Conservation (phyloP, 2,113 vertebrate genomes). For the Potamarius usumacintae region DNA sequence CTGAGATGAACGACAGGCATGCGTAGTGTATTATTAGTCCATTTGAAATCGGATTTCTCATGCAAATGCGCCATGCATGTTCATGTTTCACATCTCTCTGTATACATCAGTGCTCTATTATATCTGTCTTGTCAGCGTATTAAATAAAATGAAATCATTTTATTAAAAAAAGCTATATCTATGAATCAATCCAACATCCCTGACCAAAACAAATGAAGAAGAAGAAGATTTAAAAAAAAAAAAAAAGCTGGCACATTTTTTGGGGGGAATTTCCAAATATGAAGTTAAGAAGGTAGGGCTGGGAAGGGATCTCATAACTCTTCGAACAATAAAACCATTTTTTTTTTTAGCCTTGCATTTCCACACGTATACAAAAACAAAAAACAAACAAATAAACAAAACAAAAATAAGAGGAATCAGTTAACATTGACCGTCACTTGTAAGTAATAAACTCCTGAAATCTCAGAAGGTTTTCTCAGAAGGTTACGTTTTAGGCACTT, state of each 20-base stretch:
- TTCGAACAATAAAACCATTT: conserved; percentile 39
- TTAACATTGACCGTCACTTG: conserved; percentile 44
- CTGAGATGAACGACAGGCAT: conserved; percentile 38
- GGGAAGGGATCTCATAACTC: conserved; percentile 2
- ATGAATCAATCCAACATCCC: conserved; percentile 19
- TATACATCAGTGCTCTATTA: not conserved
- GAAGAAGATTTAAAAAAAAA: not conserved
- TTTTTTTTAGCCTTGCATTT: conserved; percentile 42
- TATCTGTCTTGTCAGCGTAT: conserved; percentile 1
- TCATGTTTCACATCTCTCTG: not conserved
- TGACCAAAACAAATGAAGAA: not conserved
- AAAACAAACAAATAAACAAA: not conserved
- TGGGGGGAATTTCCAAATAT: not conserved
- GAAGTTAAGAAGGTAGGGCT: conserved; percentile 2
- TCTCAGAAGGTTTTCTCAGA: conserved; percentile 21
- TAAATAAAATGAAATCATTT: not conserved
- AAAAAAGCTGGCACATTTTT: not conserved
- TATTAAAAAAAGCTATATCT: not conserved
- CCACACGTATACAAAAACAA: conserved; percentile 15
- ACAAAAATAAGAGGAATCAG: conserved; percentile 16
- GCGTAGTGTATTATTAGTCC: conserved; percentile 36
- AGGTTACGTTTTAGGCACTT: conserved; percentile 56
- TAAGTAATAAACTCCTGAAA: conserved; percentile 49
- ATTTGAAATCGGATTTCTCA: conserved; percentile 33
- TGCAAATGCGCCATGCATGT: conserved; percentile 33